These are phyloP conservation scores for Centrocercus urophasianus DNA, from an alignment of 2,113 vertebrate species.

Conservation along the genomic window DNA sequence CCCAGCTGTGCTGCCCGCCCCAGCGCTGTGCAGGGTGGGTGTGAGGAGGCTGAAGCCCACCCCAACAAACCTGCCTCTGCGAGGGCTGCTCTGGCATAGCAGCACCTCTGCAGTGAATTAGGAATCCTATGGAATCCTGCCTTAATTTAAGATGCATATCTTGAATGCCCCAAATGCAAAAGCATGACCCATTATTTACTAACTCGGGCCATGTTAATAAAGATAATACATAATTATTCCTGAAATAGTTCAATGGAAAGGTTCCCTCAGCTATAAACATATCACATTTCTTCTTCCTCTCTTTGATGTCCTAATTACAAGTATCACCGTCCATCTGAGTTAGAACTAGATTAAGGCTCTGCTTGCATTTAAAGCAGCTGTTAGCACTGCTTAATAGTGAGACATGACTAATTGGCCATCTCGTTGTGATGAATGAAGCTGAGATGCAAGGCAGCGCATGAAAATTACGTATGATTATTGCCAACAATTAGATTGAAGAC, in stretches of 20 bases:
- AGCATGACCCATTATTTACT: slow-evolving; percentile 34
- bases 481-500: not conserved
- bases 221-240: slow-evolving; percentile 64
- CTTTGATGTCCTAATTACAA: slow-evolving; percentile 68
- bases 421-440: slow-evolving; percentile 50
- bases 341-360: slow-evolving; percentile 22
- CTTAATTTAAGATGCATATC: not conserved
- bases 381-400: slow-evolving; percentile 42
- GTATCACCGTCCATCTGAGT: slow-evolving; percentile 31
- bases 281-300: slow-evolving; percentile 47
- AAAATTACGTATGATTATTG: not conserved
- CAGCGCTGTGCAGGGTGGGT: fast-evolving
- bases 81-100: not conserved
- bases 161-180: slow-evolving; percentile 20
- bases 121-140: not conserved
- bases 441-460: not conserved
- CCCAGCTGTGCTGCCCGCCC: not conserved
- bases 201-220: slow-evolving; percentile 44
- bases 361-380: slow-evolving; percentile 67
- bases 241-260: slow-evolving; percentile 58
- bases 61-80: not conserved
- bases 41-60: not conserved
- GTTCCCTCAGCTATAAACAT: slow-evolving; percentile 52
- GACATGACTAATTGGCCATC: slow-evolving; percentile 65
- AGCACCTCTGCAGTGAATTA: not conserved